Evolutionary conservation across 2,797 vertebrate genomes (phyloP).

Genomic region (Myotis daubentonii): DNA sequence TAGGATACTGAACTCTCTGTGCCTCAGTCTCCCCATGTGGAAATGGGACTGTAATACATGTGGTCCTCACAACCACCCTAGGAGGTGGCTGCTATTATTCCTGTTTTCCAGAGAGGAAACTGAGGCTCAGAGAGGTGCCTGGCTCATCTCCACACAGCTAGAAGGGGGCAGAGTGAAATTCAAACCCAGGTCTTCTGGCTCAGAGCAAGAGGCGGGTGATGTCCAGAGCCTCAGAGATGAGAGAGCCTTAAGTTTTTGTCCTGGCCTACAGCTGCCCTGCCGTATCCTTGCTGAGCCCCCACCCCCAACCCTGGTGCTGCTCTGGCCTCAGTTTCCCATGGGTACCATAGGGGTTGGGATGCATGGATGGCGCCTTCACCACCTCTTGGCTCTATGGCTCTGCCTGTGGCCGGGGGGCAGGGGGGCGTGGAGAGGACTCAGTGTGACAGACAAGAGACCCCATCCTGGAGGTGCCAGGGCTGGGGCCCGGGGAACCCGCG

Average conservation of each 20-base stretch:
- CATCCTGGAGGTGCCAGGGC: not conserved
- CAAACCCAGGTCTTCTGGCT: not conserved
- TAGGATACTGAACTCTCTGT: not conserved
- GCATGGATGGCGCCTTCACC: not conserved
- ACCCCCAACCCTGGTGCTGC: fast-evolving
- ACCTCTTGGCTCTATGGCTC: not conserved
- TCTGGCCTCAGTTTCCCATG: not conserved
- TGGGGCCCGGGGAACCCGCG: fast-evolving
- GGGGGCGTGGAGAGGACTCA: not conserved
- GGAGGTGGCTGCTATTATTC: not conserved
- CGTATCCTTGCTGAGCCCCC: not conserved
- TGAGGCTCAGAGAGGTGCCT: not conserved
- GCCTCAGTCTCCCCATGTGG: not conserved
- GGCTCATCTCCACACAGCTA: not conserved
- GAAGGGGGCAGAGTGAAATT: not conserved
- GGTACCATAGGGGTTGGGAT: not conserved
- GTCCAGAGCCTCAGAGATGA: not conserved
- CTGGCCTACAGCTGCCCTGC: not conserved
- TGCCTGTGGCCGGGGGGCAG: fast-evolving
- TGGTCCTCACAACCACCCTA: not conserved
- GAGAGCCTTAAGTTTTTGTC: too few relatives aligned
- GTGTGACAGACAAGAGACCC: not conserved
- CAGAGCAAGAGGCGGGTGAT: not conserved
- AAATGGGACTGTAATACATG: not conserved
- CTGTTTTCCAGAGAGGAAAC: not conserved